These are phyloP conservation scores for Thera obeliscata DNA, from an alignment of 2,888 invertebrate species.

Conservation along the genomic window DNA sequence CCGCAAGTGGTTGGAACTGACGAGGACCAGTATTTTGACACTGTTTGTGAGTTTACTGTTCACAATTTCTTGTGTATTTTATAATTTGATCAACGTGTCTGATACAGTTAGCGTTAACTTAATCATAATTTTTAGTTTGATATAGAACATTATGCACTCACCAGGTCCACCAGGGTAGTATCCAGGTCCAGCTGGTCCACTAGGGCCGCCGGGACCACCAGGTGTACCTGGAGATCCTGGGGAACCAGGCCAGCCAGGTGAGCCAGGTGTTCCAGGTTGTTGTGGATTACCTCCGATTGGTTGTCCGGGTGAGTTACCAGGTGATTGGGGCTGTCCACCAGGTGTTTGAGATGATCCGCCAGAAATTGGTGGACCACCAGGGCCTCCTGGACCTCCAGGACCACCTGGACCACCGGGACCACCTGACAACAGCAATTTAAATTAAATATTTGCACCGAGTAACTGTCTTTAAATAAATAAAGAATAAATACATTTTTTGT, in stretches of 20 bases:
- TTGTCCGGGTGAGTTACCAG: too few relatives aligned
- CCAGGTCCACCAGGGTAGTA: conserved; percentile 6
- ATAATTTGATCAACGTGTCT: not conserved
- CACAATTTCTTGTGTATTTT: too few relatives aligned
- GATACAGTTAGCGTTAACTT: too few relatives aligned
- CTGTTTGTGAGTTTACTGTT: too few relatives aligned
- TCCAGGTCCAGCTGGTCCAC: conserved; percentile 38
- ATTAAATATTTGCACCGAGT: too few relatives aligned
- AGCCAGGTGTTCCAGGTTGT: too few relatives aligned
- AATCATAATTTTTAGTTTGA: not conserved
- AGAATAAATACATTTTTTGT: too few relatives aligned
- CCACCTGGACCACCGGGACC: not conserved
- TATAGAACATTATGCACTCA: not conserved
- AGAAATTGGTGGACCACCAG: not conserved
- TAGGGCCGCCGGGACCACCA: not conserved
- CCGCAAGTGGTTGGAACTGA: too few relatives aligned
- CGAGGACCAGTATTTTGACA: too few relatives aligned
- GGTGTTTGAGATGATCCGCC: conserved; percentile 2
- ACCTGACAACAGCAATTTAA: not conserved
- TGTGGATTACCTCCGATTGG: too few relatives aligned
- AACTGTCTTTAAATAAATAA: not conserved
- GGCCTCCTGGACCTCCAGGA: not conserved
- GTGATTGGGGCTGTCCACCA: not conserved
- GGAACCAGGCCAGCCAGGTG: too few relatives aligned
- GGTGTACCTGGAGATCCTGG: too few relatives aligned